A percentile compares a stretch with the other conserved stretches of the same genome.
phyloP scores from a whole-genome alignment of 1,140 invertebrate genomes.

The Lineus longissimus region DNA sequence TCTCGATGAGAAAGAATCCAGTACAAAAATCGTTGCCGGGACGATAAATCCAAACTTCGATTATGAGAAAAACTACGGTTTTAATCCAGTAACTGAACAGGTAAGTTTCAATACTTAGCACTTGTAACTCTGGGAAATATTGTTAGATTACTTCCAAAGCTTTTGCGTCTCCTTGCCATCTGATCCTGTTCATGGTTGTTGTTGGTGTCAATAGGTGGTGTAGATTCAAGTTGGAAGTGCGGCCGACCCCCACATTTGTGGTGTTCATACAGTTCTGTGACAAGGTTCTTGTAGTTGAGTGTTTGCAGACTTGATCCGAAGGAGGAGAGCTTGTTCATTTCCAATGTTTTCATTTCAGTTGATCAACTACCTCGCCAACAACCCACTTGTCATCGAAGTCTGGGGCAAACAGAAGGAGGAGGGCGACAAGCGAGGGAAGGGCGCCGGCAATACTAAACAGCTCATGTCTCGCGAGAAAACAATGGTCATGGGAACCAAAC shows the following conservation, averaged over 20 bases:
- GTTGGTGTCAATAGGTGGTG: too few species aligned
- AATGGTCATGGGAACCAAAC: neutral
- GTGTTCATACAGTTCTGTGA: too few species aligned
- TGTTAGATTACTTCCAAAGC: too few species aligned
- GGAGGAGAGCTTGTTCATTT: too few species aligned
- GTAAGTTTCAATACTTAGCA: too few species aligned
- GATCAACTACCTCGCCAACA: conserved; percentile 57
- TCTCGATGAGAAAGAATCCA: conserved; percentile 49
- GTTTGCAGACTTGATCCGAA: too few species aligned
- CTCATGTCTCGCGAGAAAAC: conserved; percentile 23
- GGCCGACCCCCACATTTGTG: too few species aligned
- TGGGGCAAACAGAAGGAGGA: conserved; percentile 56
- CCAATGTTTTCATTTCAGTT: conserved; percentile 47
- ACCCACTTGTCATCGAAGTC: conserved; percentile 56
- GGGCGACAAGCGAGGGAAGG: conserved; percentile 9
- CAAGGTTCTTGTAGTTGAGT: too few species aligned
- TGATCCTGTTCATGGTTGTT: too few species aligned
- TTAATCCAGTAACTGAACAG: conserved; percentile 53
- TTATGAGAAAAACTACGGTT: conserved; percentile 54
- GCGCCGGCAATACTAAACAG: conserved; percentile 16
- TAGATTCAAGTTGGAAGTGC: too few species aligned
- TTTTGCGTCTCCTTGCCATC: too few species aligned
- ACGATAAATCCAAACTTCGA: conserved; percentile 56
- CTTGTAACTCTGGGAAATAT: too few species aligned
- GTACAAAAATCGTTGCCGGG: neutral